Evolutionary conservation across 1,140 invertebrate species (phyloP).

Genomic region (Piezodorus guildinii): DNA sequence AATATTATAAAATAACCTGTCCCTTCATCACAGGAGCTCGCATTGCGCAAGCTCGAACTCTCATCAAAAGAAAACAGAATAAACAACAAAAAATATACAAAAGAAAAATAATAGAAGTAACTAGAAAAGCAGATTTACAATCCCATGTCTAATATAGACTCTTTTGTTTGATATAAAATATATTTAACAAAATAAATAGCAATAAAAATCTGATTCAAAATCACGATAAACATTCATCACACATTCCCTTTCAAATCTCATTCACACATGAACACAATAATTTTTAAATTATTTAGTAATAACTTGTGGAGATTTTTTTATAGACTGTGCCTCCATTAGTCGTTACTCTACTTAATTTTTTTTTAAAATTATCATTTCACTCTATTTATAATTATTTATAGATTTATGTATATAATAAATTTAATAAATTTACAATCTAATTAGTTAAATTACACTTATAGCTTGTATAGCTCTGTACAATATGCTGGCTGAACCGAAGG

Average conservation of each 20-base stretch:
- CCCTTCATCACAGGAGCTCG: constrained; percentile 9
- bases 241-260: neutral
- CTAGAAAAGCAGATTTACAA: constrained; percentile 19
- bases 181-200: constrained; percentile 21
- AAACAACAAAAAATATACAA: no score
- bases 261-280: constrained; percentile 5
- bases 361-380: neutral
- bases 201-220: constrained; percentile 15
- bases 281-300: constrained; percentile 9
- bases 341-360: constrained; percentile 1
- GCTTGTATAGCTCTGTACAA: constrained; percentile 20
- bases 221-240: neutral
- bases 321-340: constrained; percentile 25
- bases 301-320: constrained; percentile 22
- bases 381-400: constrained; percentile 3
- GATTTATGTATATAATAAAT: neutral
- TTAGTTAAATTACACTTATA: constrained; percentile 18
- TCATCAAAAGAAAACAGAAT: no score
- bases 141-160: constrained; percentile 22
- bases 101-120: neutral
- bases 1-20: constrained; percentile 11
- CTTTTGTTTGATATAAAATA: constrained; percentile 17
- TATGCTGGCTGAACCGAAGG: neutral
- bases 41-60: neutral
- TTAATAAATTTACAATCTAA: constrained; percentile 3